Conservation (phyloP, 2,888 invertebrate genomes). For the Cerceris ruficornis region DNA sequence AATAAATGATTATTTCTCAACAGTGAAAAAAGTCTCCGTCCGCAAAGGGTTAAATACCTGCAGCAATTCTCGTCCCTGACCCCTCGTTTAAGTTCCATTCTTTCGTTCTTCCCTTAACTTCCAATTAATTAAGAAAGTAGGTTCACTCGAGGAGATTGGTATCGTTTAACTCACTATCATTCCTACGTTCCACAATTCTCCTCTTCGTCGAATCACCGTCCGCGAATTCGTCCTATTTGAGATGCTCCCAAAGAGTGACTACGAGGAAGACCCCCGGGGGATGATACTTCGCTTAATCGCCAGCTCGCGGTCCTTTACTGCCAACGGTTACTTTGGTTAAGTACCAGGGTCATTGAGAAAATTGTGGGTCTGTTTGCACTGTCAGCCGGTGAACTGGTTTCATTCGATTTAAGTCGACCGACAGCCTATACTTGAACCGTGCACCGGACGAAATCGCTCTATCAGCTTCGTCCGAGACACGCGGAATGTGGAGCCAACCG, state of each 20-base stretch:
- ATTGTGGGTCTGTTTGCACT: slow-evolving; percentile 81
- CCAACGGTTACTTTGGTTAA: slow-evolving; percentile 78
- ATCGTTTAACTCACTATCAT: no score
- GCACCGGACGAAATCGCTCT: slow-evolving; percentile 76
- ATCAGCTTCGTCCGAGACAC: slow-evolving; percentile 67
- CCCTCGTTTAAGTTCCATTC: no score
- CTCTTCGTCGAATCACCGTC: no score
- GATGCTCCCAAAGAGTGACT: slow-evolving; percentile 33
- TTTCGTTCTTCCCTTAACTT: no score
- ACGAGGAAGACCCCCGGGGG: slow-evolving; percentile 59
- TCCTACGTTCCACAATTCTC: no score
- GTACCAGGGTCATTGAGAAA: slow-evolving; percentile 80
- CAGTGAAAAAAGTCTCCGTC: no score
- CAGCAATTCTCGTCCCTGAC: no score
- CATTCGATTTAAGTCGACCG: slow-evolving; percentile 76
- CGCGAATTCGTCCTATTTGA: no score
- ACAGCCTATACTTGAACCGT: slow-evolving; percentile 79
- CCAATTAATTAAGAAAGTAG: no score
- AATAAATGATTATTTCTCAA: no score
- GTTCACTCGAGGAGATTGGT: no score
- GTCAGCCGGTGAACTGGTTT: slow-evolving; percentile 80
- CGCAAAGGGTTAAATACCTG: no score
- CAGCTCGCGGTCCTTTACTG: slow-evolving; percentile 71
- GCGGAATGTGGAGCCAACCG: slow-evolving; percentile 50
- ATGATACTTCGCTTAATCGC: slow-evolving; percentile 69